phyloP scores from a whole-genome alignment of 2,797 vertebrate genomes.

The Balearica regulorum region DNA sequence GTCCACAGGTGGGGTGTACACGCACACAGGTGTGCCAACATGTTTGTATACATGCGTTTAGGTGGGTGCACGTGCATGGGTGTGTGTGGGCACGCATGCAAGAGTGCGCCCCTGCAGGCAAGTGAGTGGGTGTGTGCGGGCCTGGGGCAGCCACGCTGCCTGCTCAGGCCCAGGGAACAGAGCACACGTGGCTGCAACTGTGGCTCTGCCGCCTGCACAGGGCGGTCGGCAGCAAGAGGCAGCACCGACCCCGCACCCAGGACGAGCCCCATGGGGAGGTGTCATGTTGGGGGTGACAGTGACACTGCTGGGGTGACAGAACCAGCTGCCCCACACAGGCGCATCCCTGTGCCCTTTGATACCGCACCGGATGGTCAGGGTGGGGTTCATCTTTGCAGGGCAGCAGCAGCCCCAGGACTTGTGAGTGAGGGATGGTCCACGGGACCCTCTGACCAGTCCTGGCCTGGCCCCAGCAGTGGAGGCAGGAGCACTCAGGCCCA shows the following conservation, averaged over 20 bases:
- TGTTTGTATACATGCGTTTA: not conserved
- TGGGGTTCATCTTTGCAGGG: not conserved
- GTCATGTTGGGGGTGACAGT: not conserved
- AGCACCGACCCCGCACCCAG: rapidly evolving
- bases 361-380: rapidly evolving
- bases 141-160: not conserved
- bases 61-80: no score
- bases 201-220: rapidly evolving
- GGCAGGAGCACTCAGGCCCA: rapidly evolving
- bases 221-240: rapidly evolving
- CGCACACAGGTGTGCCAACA: rapidly evolving
- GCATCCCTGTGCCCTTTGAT: not conserved
- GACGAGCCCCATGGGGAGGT: rapidly evolving
- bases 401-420: not conserved
- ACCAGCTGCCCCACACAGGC: not conserved
- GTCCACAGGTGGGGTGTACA: no score
- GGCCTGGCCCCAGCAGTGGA: rapidly evolving
- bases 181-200: not conserved
- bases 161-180: rapidly evolving
- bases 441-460: rapidly evolving
- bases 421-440: rapidly evolving
- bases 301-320: rapidly evolving
- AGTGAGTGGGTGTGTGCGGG: rapidly evolving
- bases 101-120: rapidly evolving
- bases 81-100: rapidly evolving